Evolutionary conservation across 2,797 vertebrate genomes (phyloP), one percentile per base, ranked within the genome.

Genomic region (Chelidonichthys spinosus): DNA sequence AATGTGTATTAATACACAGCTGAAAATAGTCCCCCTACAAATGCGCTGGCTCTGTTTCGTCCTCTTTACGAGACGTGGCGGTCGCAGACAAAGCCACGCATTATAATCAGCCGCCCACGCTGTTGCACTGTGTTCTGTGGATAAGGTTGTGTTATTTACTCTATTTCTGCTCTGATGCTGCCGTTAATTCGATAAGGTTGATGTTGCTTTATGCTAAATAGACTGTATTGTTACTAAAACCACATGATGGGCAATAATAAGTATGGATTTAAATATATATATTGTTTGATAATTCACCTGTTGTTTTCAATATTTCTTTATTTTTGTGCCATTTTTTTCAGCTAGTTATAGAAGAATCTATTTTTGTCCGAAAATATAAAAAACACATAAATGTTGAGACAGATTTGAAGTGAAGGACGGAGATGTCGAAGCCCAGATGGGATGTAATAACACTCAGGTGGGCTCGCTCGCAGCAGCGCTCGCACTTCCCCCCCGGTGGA

Each of bases 21-120:
- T 74, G 55, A 47, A 80, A 84, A 80, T 59, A 84, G 62, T 59
- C 65, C 56, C 40, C 25, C 8, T 39, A 50, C 53, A 50, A 78
- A 70, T 55, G 53, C 70, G 40, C 17, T 47, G 13, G 46, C 66
- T 42, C 32, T 52, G 11, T 81, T 76, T 73, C 42, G 52, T 72
- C 61, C 44, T 32, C 7, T 71, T 75, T 49, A 59, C 7, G 10
- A 72, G 43, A 68, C 52, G 17, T 4, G 32, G 10, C 49, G 35
- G n/a, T 52, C n/a, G 55, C 61, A 67, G 15, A 81, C 69, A 55
- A 70, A 76, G 46, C 42, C 42, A 60, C 64, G 49, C 8, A 62
- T 47, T 73, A 39, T 58, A 55, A 35, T 50, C 33, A 69, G 44
- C 37, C 62, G n/a, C 59, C 50, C 63, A 81, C 66, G 33, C 35